Base-by-base conservation (phyloP, 2,113 vertebrate genomes). In the Saguinus midas region DNA sequence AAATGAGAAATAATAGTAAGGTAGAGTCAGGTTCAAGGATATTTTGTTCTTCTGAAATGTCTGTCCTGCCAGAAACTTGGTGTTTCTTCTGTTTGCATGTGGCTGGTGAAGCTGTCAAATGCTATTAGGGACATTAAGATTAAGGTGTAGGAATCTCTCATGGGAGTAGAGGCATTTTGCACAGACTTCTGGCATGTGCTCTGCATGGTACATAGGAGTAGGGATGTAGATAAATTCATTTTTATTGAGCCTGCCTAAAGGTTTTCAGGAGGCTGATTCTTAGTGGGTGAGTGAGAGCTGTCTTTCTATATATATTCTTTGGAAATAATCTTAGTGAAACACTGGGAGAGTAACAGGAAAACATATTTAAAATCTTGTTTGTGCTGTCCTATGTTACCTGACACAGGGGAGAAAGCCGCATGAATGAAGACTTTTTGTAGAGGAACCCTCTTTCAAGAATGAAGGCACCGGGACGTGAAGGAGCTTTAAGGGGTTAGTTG, bases 401-500 rank as follows among this genome's bases (percentile, higher is more conserved):
- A 43, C 45, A 48, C 32, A 3, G 16, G 72, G 18, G 40, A 73
- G 16, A 73, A 76, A 32, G 32, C 27, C 13, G 52, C 37, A 27
- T 7, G 9, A 9, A 50, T 25, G 17, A 8, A 18, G 93, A 37
- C 40, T 25, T 40, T n/a, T 32, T 16, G 1, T 14, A 50, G n/a
- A 58, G 37, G 70, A 85, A 48, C 32, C 17, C 2, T 0, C 78
- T 21, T 84, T 17, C 45, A 61, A 79, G 13, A 23, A 0, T 61
- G 4, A 27, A 90, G 64, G 21, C 75, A 17, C 29, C 57, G 45
- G 9, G 55, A 40, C 37, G 3, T 27, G 4, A 82, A 83, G 32
- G 23, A 32, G 0, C 0, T 37, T 58, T 72, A 4, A 57, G n/a
- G 1, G 0, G 23, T 9, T 80, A 91, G 0, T 0, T 86, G 72